Percentiles rank a stretch among this genome's conserved stretches.
Conservation (phyloP, 2,113 vertebrate genomes). For the Ailuropoda melanoleuca region DNA sequence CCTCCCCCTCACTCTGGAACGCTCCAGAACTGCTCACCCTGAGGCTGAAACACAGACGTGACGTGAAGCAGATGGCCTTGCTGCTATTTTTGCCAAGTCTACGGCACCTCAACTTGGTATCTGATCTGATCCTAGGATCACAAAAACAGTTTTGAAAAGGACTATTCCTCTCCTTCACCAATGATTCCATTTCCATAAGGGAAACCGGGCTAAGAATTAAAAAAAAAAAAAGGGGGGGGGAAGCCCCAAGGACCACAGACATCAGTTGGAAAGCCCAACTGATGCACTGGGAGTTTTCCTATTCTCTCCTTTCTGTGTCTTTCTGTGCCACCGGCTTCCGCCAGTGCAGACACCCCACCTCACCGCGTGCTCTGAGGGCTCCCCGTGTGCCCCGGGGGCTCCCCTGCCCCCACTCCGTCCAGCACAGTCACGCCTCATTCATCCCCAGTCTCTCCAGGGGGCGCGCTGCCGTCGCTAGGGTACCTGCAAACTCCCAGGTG, state of each 20-base stretch:
- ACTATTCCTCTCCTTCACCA: neutral
- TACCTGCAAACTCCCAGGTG: rapidly evolving
- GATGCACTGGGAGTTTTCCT: no score
- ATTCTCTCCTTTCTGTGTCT: neutral
- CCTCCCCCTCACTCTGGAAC: neutral
- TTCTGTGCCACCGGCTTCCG: neutral
- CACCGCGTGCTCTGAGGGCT: neutral
- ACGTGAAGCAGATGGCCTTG: neutral
- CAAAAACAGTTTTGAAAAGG: neutral
- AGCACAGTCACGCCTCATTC: neutral
- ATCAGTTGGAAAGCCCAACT: rapidly evolving
- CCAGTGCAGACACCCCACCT: neutral
- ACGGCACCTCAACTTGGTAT: neutral
- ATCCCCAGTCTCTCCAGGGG: neutral
- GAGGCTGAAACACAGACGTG: neutral
- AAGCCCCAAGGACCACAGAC: neutral
- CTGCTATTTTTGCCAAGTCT: neutral
- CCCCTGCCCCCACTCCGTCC: neutral
- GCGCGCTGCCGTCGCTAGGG: neutral
- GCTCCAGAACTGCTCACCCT: neutral
- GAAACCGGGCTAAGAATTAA: neutral
- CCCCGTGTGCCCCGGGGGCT: neutral
- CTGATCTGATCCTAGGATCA: neutral
- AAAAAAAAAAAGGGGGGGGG: neutral
- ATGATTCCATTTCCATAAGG: neutral